phyloP scores from a whole-genome alignment of 2,797 vertebrate species.

The Adelosebastes latens region DNA sequence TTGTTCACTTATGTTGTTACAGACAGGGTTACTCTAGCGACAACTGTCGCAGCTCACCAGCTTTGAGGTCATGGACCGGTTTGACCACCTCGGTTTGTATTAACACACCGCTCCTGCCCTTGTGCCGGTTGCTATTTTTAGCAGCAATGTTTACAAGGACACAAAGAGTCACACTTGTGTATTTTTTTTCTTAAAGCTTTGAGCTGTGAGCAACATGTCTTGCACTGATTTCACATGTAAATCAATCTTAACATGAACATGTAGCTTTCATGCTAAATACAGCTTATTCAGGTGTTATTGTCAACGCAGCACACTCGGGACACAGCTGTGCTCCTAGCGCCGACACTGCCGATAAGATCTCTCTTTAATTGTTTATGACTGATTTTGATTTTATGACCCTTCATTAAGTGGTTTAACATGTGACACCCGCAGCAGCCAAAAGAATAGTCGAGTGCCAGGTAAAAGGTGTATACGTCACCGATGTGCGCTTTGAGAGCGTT shows the following conservation, averaged over 20 bases:
- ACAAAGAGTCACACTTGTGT: slow-evolving; percentile 36
- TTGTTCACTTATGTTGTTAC: slow-evolving; percentile 13
- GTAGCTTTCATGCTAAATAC: slow-evolving; percentile 9
- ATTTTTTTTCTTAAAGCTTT: slow-evolving; percentile 12
- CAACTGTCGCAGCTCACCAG: slow-evolving; percentile 52
- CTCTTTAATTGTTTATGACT: slow-evolving; percentile 63
- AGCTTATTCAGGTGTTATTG: slow-evolving; percentile 27
- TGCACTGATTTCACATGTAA: not conserved
- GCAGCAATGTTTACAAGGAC: slow-evolving; percentile 67
- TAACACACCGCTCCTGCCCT: slow-evolving; percentile 65
- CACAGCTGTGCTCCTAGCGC: slow-evolving; percentile 16
- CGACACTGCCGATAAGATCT: slow-evolving; percentile 45
- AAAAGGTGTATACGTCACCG: slow-evolving; percentile 29
- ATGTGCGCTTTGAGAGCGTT: slow-evolving; percentile 53
- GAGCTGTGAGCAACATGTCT: not conserved
- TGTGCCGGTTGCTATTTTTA: slow-evolving; percentile 76
- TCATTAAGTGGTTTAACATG: slow-evolving; percentile 63
- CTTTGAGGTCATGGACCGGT: slow-evolving; percentile 71
- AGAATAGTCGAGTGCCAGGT: slow-evolving; percentile 53
- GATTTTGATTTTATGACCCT: slow-evolving; percentile 63
- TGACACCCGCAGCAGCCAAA: slow-evolving; percentile 40
- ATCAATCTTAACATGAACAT: not conserved
- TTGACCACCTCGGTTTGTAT: slow-evolving; percentile 69
- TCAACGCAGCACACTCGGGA: not conserved
- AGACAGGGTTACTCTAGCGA: slow-evolving; percentile 34